These are phyloP conservation scores for Drosophila kikkawai DNA, from an alignment of 1,140 invertebrate species.

Conservation along the genomic window DNA sequence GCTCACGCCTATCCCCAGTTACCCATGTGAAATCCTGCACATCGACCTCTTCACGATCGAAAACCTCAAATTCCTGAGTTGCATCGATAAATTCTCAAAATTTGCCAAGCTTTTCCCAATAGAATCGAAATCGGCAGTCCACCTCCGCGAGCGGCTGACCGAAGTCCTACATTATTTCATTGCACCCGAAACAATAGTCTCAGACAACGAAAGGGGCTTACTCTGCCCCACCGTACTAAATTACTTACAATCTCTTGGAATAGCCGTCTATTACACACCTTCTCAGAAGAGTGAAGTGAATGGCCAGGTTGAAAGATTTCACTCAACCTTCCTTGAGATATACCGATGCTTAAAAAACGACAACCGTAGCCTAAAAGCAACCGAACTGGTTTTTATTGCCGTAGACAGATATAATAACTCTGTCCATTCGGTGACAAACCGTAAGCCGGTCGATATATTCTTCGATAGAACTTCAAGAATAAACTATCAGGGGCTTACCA, in stretches of 20 bases:
- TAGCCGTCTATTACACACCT: not conserved
- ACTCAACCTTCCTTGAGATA: no score
- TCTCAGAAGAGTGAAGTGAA: conserved; percentile 3
- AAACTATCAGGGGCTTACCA: not conserved
- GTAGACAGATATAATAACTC: conserved; percentile 19
- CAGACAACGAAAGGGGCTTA: conserved; percentile 12
- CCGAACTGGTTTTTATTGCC: not conserved
- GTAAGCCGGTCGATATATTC: not conserved
- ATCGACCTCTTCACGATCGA: not conserved
- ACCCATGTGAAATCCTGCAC: not conserved
- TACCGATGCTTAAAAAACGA: not conserved
- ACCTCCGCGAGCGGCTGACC: conserved; percentile 2
- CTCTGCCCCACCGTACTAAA: conserved; percentile 13
- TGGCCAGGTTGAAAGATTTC: no score
- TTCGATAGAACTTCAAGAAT: not conserved
- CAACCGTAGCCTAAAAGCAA: not conserved
- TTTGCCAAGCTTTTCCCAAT: conserved; percentile 5
- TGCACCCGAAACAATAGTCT: not conserved
- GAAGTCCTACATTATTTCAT: conserved; percentile 16
- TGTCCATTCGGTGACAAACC: conserved; percentile 4
- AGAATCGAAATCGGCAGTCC: conserved; percentile 4
- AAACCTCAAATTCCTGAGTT: not conserved
- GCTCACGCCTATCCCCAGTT: not conserved
- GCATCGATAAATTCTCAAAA: conserved; percentile 2
- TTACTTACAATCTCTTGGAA: conserved; percentile 1